phyloP scores from a whole-genome alignment of 2,113 vertebrate species.

The Benitochromis conjunctus region DNA sequence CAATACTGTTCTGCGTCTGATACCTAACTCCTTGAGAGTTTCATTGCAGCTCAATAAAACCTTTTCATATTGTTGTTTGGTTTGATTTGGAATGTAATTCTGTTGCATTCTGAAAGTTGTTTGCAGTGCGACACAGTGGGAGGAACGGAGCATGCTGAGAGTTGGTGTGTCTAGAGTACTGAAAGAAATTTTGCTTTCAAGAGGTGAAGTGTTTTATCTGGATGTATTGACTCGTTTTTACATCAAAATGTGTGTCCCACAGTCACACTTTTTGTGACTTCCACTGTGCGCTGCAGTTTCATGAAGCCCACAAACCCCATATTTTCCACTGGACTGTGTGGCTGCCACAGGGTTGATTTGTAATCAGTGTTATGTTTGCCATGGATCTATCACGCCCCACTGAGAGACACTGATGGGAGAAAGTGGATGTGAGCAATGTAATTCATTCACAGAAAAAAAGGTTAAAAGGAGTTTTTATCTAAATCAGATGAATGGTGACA shows the following conservation, averaged over 20 bases:
- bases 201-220: not conserved
- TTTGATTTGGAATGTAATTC: not conserved
- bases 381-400: not conserved
- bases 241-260: not conserved
- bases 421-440: not conserved
- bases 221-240: slow-evolving; percentile 11
- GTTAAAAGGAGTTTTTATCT: not conserved
- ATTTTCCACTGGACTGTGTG: not conserved
- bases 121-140: not conserved
- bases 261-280: not conserved
- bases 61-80: not conserved
- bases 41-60: not conserved
- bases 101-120: not conserved
- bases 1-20: not conserved
- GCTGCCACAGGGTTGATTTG: not conserved
- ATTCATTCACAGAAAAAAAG: not conserved
- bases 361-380: not conserved
- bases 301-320: not conserved
- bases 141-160: not conserved
- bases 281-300: not conserved
- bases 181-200: not conserved
- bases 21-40: not conserved
- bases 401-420: not conserved
- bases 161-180: not conserved
- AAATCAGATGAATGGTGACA: not conserved